Conservation (phyloP, 1,140 invertebrate species). For the Orius insidiosus region DNA sequence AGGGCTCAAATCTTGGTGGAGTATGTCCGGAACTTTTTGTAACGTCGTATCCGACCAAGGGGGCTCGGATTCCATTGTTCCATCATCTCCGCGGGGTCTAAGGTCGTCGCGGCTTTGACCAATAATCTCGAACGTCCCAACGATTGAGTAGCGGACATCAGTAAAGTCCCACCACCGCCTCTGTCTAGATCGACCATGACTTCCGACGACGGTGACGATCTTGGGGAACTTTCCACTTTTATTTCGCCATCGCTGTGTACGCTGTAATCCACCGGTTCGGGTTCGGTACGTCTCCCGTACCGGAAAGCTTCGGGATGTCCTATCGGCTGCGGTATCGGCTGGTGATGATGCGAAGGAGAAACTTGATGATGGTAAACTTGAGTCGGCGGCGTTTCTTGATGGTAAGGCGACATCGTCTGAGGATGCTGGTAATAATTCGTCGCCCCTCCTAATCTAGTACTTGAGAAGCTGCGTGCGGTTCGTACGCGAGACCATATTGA, state of each 20-base stretch:
- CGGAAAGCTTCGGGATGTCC: conserved; percentile 14
- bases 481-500: conserved; percentile 70
- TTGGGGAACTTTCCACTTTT: conserved; percentile 21
- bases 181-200: conserved; percentile 23
- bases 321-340: conserved; percentile 17
- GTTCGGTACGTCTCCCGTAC: conserved; percentile 21
- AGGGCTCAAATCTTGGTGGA: conserved; percentile 60
- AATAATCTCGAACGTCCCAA: conserved; percentile 30
- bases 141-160: conserved; percentile 15
- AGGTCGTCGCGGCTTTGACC: conserved; percentile 28
- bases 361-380: conserved; percentile 25
- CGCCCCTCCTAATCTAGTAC: conserved; percentile 18
- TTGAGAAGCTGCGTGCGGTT: conserved; percentile 27
- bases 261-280: conserved; percentile 29
- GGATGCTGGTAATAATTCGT: conserved; percentile 17
- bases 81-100: conserved; percentile 46
- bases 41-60: conserved; percentile 60
- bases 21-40: conserved; percentile 59
- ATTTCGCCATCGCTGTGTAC: conserved; percentile 23
- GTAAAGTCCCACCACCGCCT: conserved; percentile 23
- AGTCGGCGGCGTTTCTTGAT: conserved; percentile 19
- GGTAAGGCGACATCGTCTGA: conserved; percentile 17
- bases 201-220: conserved; percentile 24
- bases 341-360: conserved; percentile 23
- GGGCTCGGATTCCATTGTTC: conserved; percentile 67